These are phyloP conservation scores for Vulpes lagopus DNA, from an alignment of 2,113 vertebrate species.

Conservation along the genomic window DNA sequence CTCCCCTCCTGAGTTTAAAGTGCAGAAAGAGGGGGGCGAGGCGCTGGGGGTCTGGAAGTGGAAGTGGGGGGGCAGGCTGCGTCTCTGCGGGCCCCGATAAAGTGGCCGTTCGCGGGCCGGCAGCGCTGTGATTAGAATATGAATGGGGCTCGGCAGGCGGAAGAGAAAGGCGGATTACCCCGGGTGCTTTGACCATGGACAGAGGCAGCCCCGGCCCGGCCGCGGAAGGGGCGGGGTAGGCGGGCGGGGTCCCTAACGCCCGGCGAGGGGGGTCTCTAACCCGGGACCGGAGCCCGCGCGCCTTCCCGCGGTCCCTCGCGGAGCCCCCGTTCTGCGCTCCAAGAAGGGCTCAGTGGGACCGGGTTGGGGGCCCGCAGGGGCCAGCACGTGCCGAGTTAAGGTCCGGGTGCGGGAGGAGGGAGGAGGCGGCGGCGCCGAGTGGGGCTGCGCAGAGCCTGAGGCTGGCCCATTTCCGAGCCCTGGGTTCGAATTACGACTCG, in stretches of 20 bases:
- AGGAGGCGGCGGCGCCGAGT: background rate
- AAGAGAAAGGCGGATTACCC: slow-evolving; percentile 98
- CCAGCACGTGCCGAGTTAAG: slow-evolving; percentile 60
- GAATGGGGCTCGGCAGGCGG: slow-evolving; percentile 97
- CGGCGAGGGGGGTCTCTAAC: slow-evolving; percentile 15
- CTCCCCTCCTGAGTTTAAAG: slow-evolving; percentile 66
- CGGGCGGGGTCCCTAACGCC: background rate
- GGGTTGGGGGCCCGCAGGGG: background rate
- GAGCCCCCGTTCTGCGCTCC: background rate
- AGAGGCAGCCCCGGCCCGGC: slow-evolving; percentile 91
- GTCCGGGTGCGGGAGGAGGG: background rate
- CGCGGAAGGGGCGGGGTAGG: slow-evolving; percentile 57
- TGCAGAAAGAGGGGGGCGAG: slow-evolving; percentile 19
- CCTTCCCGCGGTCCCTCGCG: background rate
- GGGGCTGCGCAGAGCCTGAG: background rate
- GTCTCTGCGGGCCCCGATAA: slow-evolving; percentile 93
- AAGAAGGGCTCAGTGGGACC: background rate
- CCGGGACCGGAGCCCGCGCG: background rate
- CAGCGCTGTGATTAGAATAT: slow-evolving; percentile 99
- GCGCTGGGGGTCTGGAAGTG: slow-evolving; percentile 82
- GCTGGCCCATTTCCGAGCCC: background rate
- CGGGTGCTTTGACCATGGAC: slow-evolving; percentile 96
- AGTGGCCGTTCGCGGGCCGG: slow-evolving; percentile 97
- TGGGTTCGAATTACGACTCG: background rate
- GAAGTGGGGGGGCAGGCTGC: slow-evolving; percentile 93